Evolutionary conservation across 2,797 vertebrate genomes (phyloP).

Genomic region (Mormyrus hasselquistii): DNA sequence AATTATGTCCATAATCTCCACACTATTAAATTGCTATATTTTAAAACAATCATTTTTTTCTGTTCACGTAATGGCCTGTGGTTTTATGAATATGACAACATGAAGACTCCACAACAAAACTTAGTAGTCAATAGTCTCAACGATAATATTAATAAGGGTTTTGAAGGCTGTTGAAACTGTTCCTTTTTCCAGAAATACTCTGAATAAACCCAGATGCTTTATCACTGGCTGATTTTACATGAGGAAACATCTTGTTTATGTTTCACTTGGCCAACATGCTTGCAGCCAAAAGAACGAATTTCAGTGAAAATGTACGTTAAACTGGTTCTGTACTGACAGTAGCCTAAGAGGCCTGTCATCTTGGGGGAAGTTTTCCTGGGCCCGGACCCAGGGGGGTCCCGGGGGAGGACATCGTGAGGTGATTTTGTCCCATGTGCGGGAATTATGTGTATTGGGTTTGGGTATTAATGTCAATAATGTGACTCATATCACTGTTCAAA

Average conservation of each 20-base stretch:
- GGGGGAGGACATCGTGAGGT: neutral
- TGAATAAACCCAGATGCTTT: neutral
- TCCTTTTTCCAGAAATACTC: too few relatives aligned
- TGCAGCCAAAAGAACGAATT: neutral
- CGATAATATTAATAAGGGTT: too few relatives aligned
- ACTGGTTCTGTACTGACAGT: neutral
- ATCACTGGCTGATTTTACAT: neutral
- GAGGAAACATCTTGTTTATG: neutral
- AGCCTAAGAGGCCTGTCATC: neutral
- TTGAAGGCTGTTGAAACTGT: too few relatives aligned
- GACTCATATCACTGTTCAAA: neutral
- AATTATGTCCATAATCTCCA: too few relatives aligned
- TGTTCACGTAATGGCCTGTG: too few relatives aligned
- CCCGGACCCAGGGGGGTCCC: neutral
- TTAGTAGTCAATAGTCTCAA: too few relatives aligned
- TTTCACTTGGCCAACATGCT: neutral
- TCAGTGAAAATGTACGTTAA: neutral
- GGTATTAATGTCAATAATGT: neutral
- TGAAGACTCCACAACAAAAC: too few relatives aligned
- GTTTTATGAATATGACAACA: too few relatives aligned
- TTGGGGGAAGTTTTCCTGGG: neutral
- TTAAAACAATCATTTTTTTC: too few relatives aligned
- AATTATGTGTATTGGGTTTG: neutral
- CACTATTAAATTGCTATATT: too few relatives aligned
- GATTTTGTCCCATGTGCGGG: neutral